phyloP scores from a whole-genome alignment of 2,113 vertebrate species.

The Pachycephala philippinensis region DNA sequence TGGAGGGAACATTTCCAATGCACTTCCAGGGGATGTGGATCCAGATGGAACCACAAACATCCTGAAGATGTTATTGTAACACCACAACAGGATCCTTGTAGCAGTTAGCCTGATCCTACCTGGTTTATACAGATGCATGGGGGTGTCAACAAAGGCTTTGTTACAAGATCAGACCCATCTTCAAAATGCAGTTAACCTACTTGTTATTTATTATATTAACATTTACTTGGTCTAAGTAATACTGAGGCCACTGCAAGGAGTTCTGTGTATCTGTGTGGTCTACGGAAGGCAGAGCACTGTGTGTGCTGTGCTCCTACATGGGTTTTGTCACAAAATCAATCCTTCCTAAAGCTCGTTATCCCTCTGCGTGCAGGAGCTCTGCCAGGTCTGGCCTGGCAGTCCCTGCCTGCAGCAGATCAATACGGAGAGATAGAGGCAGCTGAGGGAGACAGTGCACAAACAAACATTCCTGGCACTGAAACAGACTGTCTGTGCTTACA shows the following conservation, averaged over 20 bases:
- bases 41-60: neutral
- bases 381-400: neutral
- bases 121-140: neutral
- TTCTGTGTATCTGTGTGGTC: neutral
- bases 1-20: neutral
- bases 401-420: neutral
- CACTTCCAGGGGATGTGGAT: neutral
- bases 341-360: neutral
- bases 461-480: neutral
- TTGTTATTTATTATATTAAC: neutral
- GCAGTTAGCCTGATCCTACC: neutral
- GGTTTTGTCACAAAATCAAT: neutral
- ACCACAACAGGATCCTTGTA: neutral
- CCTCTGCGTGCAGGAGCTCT: neutral
- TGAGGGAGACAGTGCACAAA: neutral
- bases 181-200: neutral
- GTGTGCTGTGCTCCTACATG: accelerated
- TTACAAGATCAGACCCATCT: neutral
- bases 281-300: neutral
- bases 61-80: neutral
- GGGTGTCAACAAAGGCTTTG: neutral
- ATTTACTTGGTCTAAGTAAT: neutral
- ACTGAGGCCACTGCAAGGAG: neutral
- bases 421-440: accelerated
- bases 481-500: neutral